phyloP scores from a whole-genome alignment of 2,888 invertebrate genomes.

The Sesamia inferens region DNA sequence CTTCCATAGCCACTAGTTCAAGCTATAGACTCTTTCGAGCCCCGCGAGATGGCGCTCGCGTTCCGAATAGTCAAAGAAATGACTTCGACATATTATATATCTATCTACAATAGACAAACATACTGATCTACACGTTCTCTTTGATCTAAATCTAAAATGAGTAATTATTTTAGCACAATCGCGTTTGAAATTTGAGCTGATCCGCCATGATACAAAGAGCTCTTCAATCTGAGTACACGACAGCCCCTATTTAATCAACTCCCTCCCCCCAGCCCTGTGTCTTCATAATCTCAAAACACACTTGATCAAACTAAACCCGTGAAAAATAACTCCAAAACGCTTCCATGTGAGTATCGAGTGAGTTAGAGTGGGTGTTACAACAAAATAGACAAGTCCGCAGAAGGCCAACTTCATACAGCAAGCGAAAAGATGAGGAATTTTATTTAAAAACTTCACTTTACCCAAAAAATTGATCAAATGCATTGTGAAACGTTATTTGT shows the following conservation, averaged over 20 bases:
- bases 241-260: constrained; percentile 44
- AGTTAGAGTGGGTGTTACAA: constrained; percentile 16
- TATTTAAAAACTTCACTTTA: too few species aligned
- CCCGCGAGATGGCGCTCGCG: too few species aligned
- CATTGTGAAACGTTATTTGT: too few species aligned
- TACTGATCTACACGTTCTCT: not conserved
- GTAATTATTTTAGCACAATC: not conserved
- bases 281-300: constrained; percentile 42
- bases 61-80: too few species aligned
- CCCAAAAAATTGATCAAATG: too few species aligned
- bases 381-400: not conserved
- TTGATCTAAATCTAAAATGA: not conserved
- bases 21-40: too few species aligned
- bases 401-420: not conserved
- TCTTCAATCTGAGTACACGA: constrained; percentile 24
- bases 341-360: constrained; percentile 42
- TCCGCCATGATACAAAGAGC: constrained; percentile 3
- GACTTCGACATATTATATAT: too few species aligned
- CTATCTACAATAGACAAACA: not conserved
- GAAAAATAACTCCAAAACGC: constrained; percentile 47
- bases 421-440: too few species aligned
- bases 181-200: not conserved
- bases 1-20: too few species aligned
- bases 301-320: constrained; percentile 53
- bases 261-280: constrained; percentile 6